phyloP scores from a whole-genome alignment of 2,113 vertebrate genomes.

The Ptilonorhynchus violaceus region DNA sequence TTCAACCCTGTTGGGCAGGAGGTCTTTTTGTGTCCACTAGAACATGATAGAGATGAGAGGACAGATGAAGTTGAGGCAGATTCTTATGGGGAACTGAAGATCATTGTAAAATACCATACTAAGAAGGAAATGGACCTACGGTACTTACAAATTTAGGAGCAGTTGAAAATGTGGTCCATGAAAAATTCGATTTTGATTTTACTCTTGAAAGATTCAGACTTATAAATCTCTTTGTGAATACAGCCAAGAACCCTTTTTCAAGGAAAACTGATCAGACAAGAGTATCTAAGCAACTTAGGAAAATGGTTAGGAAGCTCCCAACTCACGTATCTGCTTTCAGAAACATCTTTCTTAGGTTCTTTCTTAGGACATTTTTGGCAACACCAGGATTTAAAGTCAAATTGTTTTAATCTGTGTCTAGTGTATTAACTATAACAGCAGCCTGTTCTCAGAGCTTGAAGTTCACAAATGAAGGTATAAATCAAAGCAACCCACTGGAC shows the following conservation, averaged over 20 bases:
- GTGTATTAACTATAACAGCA: background rate
- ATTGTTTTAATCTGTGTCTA: background rate
- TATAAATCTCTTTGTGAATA: background rate
- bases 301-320: background rate
- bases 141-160: background rate
- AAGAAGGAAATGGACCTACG: background rate
- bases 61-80: background rate
- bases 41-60: background rate
- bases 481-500: slow-evolving; percentile 8
- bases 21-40: background rate
- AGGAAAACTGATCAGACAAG: background rate
- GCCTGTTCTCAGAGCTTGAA: background rate
- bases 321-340: background rate
- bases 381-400: background rate
- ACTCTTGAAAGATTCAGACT: background rate
- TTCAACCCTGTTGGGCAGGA: background rate
- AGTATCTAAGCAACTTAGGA: background rate
- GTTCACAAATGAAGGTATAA: slow-evolving; percentile 22
- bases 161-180: background rate
- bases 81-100: background rate
- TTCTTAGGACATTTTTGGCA: background rate
- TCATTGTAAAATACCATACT: background rate
- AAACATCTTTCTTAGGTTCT: background rate
- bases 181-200: background rate
- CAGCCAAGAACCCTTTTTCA: background rate